Evolutionary conservation across 2,797 vertebrate genomes (phyloP).

Genomic region (Xiphophorus birchmanni): DNA sequence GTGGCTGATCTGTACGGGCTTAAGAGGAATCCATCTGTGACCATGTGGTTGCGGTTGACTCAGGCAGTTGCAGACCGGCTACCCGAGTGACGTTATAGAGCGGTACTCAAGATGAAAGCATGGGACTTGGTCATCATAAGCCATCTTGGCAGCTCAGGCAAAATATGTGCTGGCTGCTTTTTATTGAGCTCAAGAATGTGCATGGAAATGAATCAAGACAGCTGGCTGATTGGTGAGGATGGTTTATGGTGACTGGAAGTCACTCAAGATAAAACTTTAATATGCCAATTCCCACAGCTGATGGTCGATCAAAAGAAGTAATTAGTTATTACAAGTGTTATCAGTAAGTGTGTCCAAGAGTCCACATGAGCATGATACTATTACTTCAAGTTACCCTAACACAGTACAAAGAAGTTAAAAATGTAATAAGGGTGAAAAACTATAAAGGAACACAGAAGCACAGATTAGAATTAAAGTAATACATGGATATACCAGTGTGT

Average conservation of each 20-base stretch:
- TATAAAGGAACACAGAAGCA: neutral
- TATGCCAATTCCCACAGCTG: neutral
- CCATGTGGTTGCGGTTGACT: constrained; percentile 63
- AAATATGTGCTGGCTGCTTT: neutral
- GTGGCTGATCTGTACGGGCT: constrained; percentile 63
- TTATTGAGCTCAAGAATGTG: constrained; percentile 5
- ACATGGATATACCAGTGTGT: neutral
- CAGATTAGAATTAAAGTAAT: constrained; percentile 26
- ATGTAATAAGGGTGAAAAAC: neutral
- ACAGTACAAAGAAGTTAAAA: neutral
- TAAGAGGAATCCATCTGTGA: constrained; percentile 71
- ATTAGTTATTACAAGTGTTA: constrained; percentile 3
- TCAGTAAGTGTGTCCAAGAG: neutral
- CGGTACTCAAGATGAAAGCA: constrained; percentile 33
- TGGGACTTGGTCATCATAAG: constrained; percentile 23
- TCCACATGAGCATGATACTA: too few species aligned
- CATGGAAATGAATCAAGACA: constrained; percentile 5
- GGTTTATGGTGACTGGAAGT: constrained; percentile 9
- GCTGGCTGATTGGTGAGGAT: neutral
- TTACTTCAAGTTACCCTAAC: neutral
- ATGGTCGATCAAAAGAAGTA: neutral
- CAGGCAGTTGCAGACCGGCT: constrained; percentile 48
- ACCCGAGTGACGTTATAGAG: constrained; percentile 35
- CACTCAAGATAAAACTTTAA: neutral
- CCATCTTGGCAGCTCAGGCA: constrained; percentile 1